A percentile compares a stretch with the other conserved stretches of the same genome.
Evolutionary conservation across 2,113 vertebrate genomes (phyloP).

Genomic region (Chinchilla lanigera): DNA sequence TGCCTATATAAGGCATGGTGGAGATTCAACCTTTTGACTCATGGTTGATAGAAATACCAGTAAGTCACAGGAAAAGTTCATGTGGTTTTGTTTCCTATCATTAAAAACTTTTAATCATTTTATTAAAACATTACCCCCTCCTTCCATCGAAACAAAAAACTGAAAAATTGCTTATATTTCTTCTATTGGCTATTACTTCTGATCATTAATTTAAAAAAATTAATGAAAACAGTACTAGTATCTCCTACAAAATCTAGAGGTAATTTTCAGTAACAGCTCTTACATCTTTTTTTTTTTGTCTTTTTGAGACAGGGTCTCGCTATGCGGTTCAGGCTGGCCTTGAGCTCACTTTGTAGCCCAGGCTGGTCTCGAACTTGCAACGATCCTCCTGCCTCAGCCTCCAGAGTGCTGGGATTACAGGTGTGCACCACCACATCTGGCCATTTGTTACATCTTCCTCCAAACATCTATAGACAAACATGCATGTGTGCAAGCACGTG

Average conservation of each 20-base stretch:
- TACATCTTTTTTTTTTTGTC: too few relatives aligned
- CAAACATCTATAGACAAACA: not conserved
- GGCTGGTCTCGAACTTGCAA: too few relatives aligned
- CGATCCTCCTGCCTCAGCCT: too few relatives aligned
- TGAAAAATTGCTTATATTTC: not conserved
- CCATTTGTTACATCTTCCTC: slow-evolving; percentile 6
- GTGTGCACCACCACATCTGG: too few relatives aligned
- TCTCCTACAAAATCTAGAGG: slow-evolving; percentile 17
- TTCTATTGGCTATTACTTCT: slow-evolving; percentile 9
- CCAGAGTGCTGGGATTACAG: too few relatives aligned
- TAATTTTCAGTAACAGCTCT: not conserved
- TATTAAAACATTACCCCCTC: not conserved
- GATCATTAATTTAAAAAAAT: not conserved
- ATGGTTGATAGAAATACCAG: slow-evolving; percentile 12
- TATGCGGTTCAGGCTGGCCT: too few relatives aligned
- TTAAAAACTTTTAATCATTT: not conserved
- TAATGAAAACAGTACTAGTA: slow-evolving; percentile 23
- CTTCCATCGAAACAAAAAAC: slow-evolving; percentile 5
- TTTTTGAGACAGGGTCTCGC: too few relatives aligned
- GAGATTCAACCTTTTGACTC: not conserved
- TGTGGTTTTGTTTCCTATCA: slow-evolving; percentile 25
- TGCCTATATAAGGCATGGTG: not conserved
- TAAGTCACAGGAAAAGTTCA: slow-evolving; percentile 4
- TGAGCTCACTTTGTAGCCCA: too few relatives aligned
- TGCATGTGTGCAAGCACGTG: not conserved